phyloP scores from a whole-genome alignment of 2,797 vertebrate genomes.

The Gastrophryne carolinensis region DNA sequence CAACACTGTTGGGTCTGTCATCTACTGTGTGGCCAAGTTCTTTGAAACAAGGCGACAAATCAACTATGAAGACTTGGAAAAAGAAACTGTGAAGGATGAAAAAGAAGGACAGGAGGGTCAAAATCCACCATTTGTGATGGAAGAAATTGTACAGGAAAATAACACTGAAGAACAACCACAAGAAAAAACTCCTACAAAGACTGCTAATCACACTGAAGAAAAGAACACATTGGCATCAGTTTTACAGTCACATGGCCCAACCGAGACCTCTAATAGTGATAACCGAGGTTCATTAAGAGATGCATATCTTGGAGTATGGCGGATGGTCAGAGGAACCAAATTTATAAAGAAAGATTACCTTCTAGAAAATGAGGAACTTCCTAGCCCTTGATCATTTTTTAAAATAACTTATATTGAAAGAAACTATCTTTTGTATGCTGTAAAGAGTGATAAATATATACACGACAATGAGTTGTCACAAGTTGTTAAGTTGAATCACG shows the following conservation, averaged over 20 bases:
- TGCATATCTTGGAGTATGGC: conserved; percentile 84
- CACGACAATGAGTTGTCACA: not conserved
- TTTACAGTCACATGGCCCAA: conserved; percentile 58
- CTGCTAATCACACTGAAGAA: conserved; percentile 35
- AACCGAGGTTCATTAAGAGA: conserved; percentile 71
- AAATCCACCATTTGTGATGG: conserved; percentile 65
- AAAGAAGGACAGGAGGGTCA: conserved; percentile 60
- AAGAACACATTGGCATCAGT: conserved; percentile 55
- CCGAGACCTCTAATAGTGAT: conserved; percentile 58
- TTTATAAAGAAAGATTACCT: conserved; percentile 87
- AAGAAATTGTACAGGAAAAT: conserved; percentile 60
- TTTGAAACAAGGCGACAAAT: conserved; percentile 84
- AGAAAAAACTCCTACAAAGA: conserved; percentile 48
- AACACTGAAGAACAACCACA: conserved; percentile 56
- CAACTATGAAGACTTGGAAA: conserved; percentile 88
- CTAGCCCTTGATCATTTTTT: conserved; percentile 77
- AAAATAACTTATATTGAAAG: not conserved
- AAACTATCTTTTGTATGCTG: conserved; percentile 24
- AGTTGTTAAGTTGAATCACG: not conserved
- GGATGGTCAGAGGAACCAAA: conserved; percentile 83
- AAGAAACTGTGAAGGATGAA: conserved; percentile 68
- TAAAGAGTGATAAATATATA: not conserved
- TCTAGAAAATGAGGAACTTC: conserved; percentile 88
- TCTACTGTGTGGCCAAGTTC: conserved; percentile 91
- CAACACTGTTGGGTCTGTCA: conserved; percentile 92